Evolutionary conservation across 2,888 invertebrate species (phyloP), one percentile per base, ranked within the genome.

Genomic region (Myathropa florea): DNA sequence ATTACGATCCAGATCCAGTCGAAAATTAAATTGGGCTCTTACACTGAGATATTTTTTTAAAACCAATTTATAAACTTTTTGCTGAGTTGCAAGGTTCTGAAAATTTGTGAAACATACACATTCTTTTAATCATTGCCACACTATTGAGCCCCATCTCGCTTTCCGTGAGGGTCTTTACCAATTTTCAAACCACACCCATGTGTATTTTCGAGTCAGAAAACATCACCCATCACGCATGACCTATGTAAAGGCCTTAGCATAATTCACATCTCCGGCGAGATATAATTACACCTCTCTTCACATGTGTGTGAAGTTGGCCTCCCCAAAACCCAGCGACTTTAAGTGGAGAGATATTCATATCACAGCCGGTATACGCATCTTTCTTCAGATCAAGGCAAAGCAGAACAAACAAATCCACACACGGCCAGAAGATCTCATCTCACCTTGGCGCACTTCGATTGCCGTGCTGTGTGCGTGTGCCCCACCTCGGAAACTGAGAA

Each of bases 351-450:
- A 7, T 7, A 1, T 1, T 46, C 18, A 18, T 7, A 46, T 7
- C 18, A 46, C n/a, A 18, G 46, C 18, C 46, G 21, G 23, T 33
- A 9, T 6, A 63, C 61, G 28, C 72, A 72, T 53, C 30, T 46
- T 61, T 30, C 30, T 61, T 46, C 23, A 23, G 23, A 61, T 23
- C 46, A 71, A 71, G 71, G 60, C 39, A 26, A 28, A 28, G 28
- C 53, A 60, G 26, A 61, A 61, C 46, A 61, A 72, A 46, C 46
- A 53, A 70, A 53, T 72, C 28, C 28, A 59, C 18, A 60, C 71
- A 7, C 14, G n/a, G 18, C 18, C 21, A 60, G 4, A 39, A 39
- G 60, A 39, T 59, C 39, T 60, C 21, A 39, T 46, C 46, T 60
- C 71, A 71, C 60, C 59, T 60, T 60, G 39, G 39, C 55, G 68